These are phyloP conservation scores for Drosophila sordidula DNA, from an alignment of 2,888 invertebrate species.

Conservation along the genomic window DNA sequence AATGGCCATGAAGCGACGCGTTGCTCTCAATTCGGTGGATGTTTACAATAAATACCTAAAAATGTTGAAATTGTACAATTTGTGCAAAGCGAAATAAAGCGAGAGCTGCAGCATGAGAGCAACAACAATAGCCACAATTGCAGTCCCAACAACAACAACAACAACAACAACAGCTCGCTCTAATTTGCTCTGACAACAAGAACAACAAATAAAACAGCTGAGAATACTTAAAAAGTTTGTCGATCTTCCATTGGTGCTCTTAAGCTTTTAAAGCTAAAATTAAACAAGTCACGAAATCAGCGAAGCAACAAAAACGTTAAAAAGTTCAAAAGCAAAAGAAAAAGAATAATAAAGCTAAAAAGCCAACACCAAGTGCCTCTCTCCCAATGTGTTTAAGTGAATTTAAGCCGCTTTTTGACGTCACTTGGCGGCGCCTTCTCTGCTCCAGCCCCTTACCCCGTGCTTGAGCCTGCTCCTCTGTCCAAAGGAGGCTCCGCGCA, in stretches of 20 bases:
- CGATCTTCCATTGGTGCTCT: conserved; percentile 69
- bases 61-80: conserved; percentile 48
- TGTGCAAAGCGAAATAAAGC: conserved; percentile 39
- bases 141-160: conserved; percentile 19
- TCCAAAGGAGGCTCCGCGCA: conserved; percentile 26
- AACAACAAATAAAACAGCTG: conserved; percentile 42
- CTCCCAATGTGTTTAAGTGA: conserved; percentile 59
- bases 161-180: conserved; percentile 35
- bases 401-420: conserved; percentile 57
- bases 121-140: conserved; percentile 13
- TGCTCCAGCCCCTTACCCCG: conserved; percentile 10
- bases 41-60: conserved; percentile 69
- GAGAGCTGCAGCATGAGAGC: conserved; percentile 31
- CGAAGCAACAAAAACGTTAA: conserved; percentile 34
- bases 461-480: conserved; percentile 20
- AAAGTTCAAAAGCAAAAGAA: conserved; percentile 20
- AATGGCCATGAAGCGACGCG: conserved; percentile 70
- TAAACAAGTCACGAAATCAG: conserved; percentile 38
- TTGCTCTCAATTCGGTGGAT: conserved; percentile 65
- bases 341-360: conserved; percentile 20
- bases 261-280: conserved; percentile 63
- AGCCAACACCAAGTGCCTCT: conserved; percentile 65
- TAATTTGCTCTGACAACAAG: conserved; percentile 39
- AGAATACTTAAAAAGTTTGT: conserved; percentile 35
- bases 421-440: conserved; percentile 34